Percentiles rank a stretch among this genome's conserved stretches.
These are phyloP conservation scores for Melanerpes aurifrons DNA, from an alignment of 2,113 vertebrate genomes.

Conservation along the genomic window DNA sequence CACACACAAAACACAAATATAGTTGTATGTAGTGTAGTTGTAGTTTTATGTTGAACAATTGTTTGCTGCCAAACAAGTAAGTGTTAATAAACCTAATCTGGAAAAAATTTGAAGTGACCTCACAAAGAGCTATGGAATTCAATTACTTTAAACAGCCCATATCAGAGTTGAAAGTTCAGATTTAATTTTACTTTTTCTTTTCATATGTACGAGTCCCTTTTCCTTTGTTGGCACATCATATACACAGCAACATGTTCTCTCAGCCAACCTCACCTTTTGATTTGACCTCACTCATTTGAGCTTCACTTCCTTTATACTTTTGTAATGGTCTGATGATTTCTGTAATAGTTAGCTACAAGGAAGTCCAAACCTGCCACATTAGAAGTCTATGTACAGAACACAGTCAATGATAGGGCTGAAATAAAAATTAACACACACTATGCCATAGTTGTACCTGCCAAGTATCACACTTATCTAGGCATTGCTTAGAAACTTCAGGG, in stretches of 20 bases:
- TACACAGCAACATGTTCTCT: neutral
- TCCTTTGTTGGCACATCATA: neutral
- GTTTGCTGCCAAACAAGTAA: neutral
- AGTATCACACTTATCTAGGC: neutral
- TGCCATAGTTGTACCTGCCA: neutral
- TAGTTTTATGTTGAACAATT: neutral
- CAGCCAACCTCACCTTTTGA: neutral
- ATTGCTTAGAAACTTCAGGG: neutral
- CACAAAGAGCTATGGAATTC: neutral
- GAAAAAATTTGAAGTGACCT: neutral
- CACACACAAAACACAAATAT: neutral
- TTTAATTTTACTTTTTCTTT: neutral
- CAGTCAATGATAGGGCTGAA: neutral
- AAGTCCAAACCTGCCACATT: neutral
- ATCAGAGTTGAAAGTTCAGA: neutral
- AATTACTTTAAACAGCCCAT: neutral
- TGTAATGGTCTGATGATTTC: constrained; percentile 38
- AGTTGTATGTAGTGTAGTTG: too few species aligned
- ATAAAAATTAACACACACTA: neutral
- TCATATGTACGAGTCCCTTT: neutral
- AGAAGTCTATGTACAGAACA: neutral
- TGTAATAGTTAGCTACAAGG: constrained; percentile 21
- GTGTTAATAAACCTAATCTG: neutral
- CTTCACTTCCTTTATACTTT: constrained; percentile 31
- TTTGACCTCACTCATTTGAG: neutral